phyloP scores from a whole-genome alignment of 2,113 vertebrate species.

The Protobothrops mucrosquamatus region DNA sequence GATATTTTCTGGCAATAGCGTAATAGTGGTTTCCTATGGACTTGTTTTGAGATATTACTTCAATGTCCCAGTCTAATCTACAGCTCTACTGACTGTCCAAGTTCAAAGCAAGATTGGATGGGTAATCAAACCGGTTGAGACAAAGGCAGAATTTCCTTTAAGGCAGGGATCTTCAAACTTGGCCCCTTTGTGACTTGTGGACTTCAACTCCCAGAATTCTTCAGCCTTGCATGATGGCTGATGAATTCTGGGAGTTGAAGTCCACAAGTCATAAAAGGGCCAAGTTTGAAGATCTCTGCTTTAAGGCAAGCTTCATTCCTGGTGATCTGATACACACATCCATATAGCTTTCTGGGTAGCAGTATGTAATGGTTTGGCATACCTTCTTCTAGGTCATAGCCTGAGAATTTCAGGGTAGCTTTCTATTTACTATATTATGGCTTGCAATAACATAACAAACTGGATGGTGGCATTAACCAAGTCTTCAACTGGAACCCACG shows the following conservation, averaged over 20 bases:
- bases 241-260: no score
- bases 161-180: no score
- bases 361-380: neutral
- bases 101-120: neutral
- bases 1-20: neutral
- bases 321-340: neutral
- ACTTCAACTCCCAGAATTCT: no score
- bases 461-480: neutral
- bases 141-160: neutral
- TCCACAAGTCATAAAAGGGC: no score
- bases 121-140: neutral
- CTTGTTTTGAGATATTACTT: neutral
- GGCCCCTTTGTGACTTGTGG: no score
- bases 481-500: neutral
- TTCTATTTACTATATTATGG: no score
- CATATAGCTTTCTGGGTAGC: neutral
- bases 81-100: neutral
- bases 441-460: no score
- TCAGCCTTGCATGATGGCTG: no score
- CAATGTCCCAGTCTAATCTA: neutral
- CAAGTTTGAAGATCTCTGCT: no score
- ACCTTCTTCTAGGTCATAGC: no score
- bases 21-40: neutral
- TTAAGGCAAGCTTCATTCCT: neutral
- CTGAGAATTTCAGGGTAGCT: no score